Base-by-base conservation (phyloP, 2,797 vertebrate species). In the Cephalopachus bancanus region DNA sequence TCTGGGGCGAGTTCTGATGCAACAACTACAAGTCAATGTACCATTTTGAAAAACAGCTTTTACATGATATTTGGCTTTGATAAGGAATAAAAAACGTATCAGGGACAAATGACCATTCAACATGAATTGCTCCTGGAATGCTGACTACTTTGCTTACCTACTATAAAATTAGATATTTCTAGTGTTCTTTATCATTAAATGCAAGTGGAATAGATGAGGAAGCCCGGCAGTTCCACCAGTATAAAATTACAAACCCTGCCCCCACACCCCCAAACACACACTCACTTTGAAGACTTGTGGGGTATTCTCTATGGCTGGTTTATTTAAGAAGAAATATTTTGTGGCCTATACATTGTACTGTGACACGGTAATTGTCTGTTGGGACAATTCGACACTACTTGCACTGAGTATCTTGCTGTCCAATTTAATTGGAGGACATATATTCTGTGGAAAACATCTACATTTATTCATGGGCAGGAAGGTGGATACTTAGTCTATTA, bases 31-130 rank as follows among this genome's bases (percentile, higher is more conserved):
- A 57, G 11, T 86, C 84, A 80, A 88, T 87, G 9, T 49, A 28
- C 37, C 4, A 65, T 11, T 92, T 79, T 76, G 24, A 83, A n/a
- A 86, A 92, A 76, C 5, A 89, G 24, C 12, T 95, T 72, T 89
- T 28, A 81, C 62, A 69, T 89, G 30, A 28, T 62, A 55, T 57
- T 67, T 8, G 28, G 1, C 4, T 8, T 51, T 87, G 33, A 30
- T 17, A 64, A 65, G 49, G 15, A 95, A 8, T 51, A 28, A 44
- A 55, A 85, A 94, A 30, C 1, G 33, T 28, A 80, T 10, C 19
- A 79, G 37, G 11, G n/a, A 24, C 17, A 86, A 74, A 49, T 95
- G 49, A 26, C 7, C 26, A n/a, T 37, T 16, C 12, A 86, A 57
- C 5, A 30, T 55, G 33, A 60, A 57, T 17, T 74, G 20, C 15